Conservation (phyloP, 2,113 vertebrate species). For the Ailuropoda melanoleuca region DNA sequence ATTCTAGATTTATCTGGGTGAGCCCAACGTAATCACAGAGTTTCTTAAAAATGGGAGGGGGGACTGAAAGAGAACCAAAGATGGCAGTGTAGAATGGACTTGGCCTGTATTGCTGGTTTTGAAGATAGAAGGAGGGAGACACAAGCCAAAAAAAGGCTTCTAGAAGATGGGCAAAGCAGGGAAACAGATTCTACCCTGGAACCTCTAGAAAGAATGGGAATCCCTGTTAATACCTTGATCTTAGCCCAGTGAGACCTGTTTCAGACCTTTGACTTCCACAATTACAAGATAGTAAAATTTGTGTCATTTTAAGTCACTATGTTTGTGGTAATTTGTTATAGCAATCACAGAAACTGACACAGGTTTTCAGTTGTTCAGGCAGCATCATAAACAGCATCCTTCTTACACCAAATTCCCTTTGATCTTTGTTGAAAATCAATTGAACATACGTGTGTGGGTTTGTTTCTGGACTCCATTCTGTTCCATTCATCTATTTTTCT, state of each 20-base stretch:
- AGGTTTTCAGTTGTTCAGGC: constrained; percentile 21
- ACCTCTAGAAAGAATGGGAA: neutral
- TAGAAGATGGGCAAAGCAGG: neutral
- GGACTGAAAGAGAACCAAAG: neutral
- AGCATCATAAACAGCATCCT: neutral
- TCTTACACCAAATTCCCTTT: constrained; percentile 3
- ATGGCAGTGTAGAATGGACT: neutral
- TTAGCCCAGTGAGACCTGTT: neutral
- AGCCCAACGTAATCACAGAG: neutral
- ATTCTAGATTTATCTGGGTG: constrained; percentile 19
- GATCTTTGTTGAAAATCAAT: constrained; percentile 17
- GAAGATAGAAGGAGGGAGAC: neutral
- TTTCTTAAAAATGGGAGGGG: neutral
- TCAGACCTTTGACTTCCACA: neutral
- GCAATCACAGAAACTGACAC: neutral
- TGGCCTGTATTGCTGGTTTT: neutral
- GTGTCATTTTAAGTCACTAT: constrained; percentile 6
- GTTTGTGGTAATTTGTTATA: neutral
- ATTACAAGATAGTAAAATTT: neutral
- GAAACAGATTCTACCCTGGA: neutral
- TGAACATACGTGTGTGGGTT: neutral
- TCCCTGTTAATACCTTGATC: neutral
- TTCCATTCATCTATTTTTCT: neutral
- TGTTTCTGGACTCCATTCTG: neutral
- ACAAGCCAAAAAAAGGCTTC: neutral